Conservation (phyloP, 2,113 vertebrate species). For the Trematomus loennbergii region DNA sequence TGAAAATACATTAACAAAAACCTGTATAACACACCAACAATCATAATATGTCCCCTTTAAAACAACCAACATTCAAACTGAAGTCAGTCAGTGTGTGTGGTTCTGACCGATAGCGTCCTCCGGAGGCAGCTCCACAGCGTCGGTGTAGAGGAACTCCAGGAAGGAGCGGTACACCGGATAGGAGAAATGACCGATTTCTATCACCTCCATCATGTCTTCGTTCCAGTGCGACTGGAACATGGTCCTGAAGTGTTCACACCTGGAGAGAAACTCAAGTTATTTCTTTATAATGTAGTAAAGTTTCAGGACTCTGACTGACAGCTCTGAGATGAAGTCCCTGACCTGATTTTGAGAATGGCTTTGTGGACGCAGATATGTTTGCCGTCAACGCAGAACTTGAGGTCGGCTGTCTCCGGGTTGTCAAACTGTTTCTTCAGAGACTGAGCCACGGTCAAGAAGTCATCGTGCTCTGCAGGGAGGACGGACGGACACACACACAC, state of each 20-base stretch:
- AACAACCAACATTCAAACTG: background rate
- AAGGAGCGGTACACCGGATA: slow-evolving; percentile 97
- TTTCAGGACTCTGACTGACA: background rate
- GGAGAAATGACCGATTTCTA: slow-evolving; percentile 97
- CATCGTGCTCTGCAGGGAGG: slow-evolving; percentile 89
- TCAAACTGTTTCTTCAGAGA: slow-evolving; percentile 97
- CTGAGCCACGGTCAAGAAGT: slow-evolving; percentile 95
- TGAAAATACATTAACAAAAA: too few species aligned
- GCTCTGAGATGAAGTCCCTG: slow-evolving; percentile 19
- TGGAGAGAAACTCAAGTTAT: slow-evolving; percentile 51
- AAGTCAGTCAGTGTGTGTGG: background rate
- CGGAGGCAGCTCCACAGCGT: slow-evolving; percentile 91
- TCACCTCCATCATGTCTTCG: slow-evolving; percentile 96
- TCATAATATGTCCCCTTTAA: background rate
- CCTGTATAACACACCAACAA: too few species aligned
- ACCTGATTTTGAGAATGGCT: slow-evolving; percentile 98
- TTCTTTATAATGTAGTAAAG: background rate
- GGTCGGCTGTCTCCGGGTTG: slow-evolving; percentile 94
- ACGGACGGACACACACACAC: slow-evolving; percentile 36
- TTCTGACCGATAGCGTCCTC: slow-evolving; percentile 97
- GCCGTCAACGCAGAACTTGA: slow-evolving; percentile 95
- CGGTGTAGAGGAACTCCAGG: slow-evolving; percentile 97
- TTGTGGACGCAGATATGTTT: slow-evolving; percentile 98
- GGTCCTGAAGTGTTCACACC: slow-evolving; percentile 97
- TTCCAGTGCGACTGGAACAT: slow-evolving; percentile 99